Evolutionary conservation across 2,888 invertebrate species (phyloP), one percentile per base, ranked within the genome.

Genomic region (Amiota communis): DNA sequence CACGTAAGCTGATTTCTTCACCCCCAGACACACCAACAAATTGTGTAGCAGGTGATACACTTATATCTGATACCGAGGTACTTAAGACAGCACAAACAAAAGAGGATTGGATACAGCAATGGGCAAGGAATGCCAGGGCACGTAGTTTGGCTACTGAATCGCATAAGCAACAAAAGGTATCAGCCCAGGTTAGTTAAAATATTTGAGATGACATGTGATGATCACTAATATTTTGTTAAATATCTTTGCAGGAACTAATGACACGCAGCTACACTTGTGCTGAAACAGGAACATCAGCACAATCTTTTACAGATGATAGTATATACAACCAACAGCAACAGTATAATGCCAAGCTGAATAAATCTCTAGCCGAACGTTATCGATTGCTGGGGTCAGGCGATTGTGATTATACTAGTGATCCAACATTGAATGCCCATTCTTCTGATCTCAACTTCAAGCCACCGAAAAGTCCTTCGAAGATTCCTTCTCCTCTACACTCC

Each of bases 401-500:
- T 74, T 88, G 86, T 77, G 89, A 90, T 74, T 90, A 89, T 80
- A 84, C 88, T 56, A 89, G 89, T 77, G 89, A 89, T 81, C 88
- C 89, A 15, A 84, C 88, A 73, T 72, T 88, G 76, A 86, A 85
- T 70, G 83, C 79, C 73, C 80, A 74, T 70, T 75, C 71, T 8
- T 75, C 71, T 8, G 81, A 75, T 0, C 79, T 81, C 53, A 77
- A 81, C 0, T 86, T 82, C 65, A 87, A 87, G 74, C 90, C 90
- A 13, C 90, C 90, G 1, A 87, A 89, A 72, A 92, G 93, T 57
- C 92, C 93, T 15, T 92, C 94, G 2, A 95, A 95, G 89, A 95
- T 95, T 86, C 95, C 95, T 3, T 95, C 95, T 71, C 95, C 95
- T 6, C 92, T 95, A 77, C 93, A 94, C 81, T 92, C 93, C 0